Conservation (phyloP, 2,888 invertebrate genomes). For the Parthenolecanium corni region DNA sequence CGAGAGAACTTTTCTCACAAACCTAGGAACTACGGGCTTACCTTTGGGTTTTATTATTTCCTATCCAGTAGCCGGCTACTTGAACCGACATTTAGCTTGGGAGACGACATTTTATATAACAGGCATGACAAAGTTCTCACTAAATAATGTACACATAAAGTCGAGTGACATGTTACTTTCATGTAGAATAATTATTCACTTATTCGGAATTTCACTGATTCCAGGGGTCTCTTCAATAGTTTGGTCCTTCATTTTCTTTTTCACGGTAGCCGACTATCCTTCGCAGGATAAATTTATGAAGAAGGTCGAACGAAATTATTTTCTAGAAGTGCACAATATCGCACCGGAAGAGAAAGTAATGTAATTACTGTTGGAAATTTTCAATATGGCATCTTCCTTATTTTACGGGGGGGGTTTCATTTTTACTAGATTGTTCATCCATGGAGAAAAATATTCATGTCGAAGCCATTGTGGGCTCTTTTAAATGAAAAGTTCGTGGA, state of each 20-base stretch:
- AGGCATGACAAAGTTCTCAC: neutral
- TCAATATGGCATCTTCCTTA: neutral
- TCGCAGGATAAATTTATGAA: conserved; percentile 4
- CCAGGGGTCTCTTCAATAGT: neutral
- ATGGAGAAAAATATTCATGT: neutral
- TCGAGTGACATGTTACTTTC: no score
- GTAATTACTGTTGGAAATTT: neutral
- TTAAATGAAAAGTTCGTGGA: neutral
- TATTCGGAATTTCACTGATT: no score
- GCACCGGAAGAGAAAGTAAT: neutral
- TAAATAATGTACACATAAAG: no score
- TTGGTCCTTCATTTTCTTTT: neutral
- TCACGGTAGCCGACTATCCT: neutral
- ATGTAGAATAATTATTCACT: no score
- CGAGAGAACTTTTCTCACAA: neutral
- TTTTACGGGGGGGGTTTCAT: no score
- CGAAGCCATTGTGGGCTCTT: neutral
- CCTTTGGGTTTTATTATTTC: neutral
- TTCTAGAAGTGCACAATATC: neutral
- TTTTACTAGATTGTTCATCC: neutral
- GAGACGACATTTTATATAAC: neutral
- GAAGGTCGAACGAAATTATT: neutral
- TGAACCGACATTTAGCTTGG: neutral
- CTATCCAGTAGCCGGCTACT: neutral
- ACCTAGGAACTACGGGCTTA: neutral